Evolutionary conservation across 2,888 invertebrate genomes (phyloP), one percentile per base, ranked within the genome.

Genomic region (Drosophila kuntzei): DNA sequence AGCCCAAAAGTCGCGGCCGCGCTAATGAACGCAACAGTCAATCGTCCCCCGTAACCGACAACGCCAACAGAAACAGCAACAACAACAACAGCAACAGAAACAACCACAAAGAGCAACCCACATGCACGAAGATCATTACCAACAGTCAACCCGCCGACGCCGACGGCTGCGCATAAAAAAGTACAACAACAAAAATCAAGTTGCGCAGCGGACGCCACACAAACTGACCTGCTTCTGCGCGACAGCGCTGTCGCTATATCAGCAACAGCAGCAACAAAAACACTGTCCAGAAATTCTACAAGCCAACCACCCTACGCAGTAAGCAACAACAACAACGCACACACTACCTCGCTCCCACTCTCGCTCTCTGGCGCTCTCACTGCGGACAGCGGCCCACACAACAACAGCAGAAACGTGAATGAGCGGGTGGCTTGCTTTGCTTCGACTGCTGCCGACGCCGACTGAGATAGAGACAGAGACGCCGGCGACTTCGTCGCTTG

Each of bases 1-100:
- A 73, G 75, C 80, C 83, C 74, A 79, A 80, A 80, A 77, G 61
- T 72, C 69, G 57, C 84, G 65, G 71, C 77, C 71, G 76, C 87
- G 89, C 84, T 87, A 85, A 85, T 87, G 87, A 89, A 80, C 85
- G 86, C 88, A 85, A 83, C 87, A 83, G 89, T 74, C 89, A 74
- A 70, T 54, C 71, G 71, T 80, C 80, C 86, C 62, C 74, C 68
- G 62, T 65, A 65, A 36, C 68, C 70, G 47, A 64, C 74, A 51
- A 44, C 60, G 61, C 44, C 72, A 72, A 61, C 71, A 61, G 27
- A 20, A 51, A 54, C 46, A 76, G 34, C 46, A 49, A 50, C 44
- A 65, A 50, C 44, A 65, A 58, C 51, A 57, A 27, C 73, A 76
- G 50, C 83, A 85, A 69, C 87, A 43, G 14, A 41, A 32, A 54